phyloP scores from a whole-genome alignment of 1,140 invertebrate species.

The Planococcus citri region DNA sequence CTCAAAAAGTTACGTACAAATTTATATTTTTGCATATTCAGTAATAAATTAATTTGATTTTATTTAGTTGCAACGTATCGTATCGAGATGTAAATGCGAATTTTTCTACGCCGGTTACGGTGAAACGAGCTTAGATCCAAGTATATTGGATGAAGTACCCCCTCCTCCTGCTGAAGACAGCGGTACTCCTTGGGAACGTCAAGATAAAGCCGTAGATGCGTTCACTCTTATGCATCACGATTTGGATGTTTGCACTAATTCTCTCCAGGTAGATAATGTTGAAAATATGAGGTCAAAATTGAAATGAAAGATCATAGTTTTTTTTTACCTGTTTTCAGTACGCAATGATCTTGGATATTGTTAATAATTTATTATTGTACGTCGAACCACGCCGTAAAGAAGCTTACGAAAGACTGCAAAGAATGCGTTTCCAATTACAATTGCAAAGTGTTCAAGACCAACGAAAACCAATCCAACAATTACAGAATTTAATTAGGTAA shows the following conservation, averaged over 20 bases:
- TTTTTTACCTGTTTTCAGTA: constrained; percentile 50
- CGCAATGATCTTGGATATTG: constrained; percentile 90
- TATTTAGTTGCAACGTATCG: constrained; percentile 79
- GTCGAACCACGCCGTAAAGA: constrained; percentile 92
- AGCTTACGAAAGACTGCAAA: constrained; percentile 71
- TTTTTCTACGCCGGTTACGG: constrained; percentile 95
- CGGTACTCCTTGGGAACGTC: constrained; percentile 50
- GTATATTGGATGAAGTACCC: constrained; percentile 47
- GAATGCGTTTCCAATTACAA: constrained; percentile 87
- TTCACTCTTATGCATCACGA: constrained; percentile 98
- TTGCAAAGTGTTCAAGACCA: constrained; percentile 81
- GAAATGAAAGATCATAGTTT: neutral
- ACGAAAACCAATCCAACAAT: constrained; percentile 74
- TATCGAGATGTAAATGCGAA: constrained; percentile 92
- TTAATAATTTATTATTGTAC: constrained; percentile 92
- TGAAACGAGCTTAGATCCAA: constrained; percentile 60
- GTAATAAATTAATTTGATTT: neutral
- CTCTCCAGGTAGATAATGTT: constrained; percentile 50
- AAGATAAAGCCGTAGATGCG: constrained; percentile 82
- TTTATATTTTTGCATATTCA: constrained; percentile 21
- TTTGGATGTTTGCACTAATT: constrained; percentile 93
- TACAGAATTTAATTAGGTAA: constrained; percentile 70
- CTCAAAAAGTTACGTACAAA: neutral
- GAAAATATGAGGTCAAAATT: too few species aligned
- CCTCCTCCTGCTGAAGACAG: constrained; percentile 51